Conservation (phyloP, 1,140 invertebrate genomes). For the Pristionchus pacificus region DNA sequence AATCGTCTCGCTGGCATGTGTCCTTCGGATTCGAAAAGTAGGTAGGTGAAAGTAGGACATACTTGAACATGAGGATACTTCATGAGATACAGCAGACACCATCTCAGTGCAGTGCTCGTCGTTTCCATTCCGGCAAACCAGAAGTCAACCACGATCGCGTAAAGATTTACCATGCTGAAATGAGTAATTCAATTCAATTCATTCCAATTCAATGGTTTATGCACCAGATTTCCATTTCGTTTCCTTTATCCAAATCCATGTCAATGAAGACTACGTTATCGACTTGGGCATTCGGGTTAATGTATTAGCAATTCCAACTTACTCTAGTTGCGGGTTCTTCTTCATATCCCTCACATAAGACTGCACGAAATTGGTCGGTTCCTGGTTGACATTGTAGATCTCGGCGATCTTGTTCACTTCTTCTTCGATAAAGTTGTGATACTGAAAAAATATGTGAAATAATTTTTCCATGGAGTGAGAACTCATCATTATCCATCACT, state of each 20-base stretch:
- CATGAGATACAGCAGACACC: too few species aligned
- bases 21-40: too few species aligned
- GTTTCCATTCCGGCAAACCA: conserved; percentile 32
- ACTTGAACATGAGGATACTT: too few species aligned
- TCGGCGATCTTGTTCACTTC: conserved; percentile 2
- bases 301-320: neutral
- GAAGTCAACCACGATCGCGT: conserved; percentile 19
- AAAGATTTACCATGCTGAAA: conserved; percentile 27
- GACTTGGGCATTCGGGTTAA: neutral
- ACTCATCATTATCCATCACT: too few species aligned
- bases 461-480: too few species aligned
- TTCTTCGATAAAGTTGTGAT: conserved; percentile 10
- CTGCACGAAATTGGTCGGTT: conserved; percentile 17
- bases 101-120: too few species aligned
- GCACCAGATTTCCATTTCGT: conserved; percentile 10
- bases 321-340: neutral
- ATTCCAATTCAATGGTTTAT: conserved; percentile 6
- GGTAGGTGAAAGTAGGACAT: too few species aligned
- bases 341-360: conserved; percentile 15
- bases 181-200: neutral
- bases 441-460: too few species aligned
- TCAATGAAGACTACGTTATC: neutral
- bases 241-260: conserved; percentile 7
- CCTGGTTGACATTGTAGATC: conserved; percentile 5
- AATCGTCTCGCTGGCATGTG: too few species aligned